These are phyloP conservation scores for Amphipoea lucens DNA, from an alignment of 2,888 invertebrate species.

Conservation along the genomic window DNA sequence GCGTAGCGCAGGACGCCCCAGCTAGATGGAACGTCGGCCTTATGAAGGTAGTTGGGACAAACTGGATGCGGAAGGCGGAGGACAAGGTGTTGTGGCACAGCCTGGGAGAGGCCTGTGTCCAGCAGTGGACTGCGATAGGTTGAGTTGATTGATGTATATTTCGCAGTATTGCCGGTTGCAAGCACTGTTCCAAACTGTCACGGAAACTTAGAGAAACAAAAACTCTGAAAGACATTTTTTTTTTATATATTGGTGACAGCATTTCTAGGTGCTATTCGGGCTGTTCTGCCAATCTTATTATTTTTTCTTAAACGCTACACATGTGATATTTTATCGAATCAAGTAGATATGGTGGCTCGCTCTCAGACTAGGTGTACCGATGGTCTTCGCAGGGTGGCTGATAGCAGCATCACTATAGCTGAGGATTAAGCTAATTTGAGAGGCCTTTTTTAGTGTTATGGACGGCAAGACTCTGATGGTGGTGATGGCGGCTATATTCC, in stretches of 20 bases:
- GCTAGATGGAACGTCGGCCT: neutral
- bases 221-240: neutral
- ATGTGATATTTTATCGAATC: neutral
- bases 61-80: neutral
- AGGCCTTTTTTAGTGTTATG: neutral
- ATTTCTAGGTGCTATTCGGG: neutral
- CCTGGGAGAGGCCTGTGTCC: neutral
- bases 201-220: no score
- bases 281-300: neutral
- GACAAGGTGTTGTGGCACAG: neutral
- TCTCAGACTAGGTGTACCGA: neutral
- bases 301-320: neutral
- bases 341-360: neutral
- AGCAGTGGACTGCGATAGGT: neutral
- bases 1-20: neutral
- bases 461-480: neutral
- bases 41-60: neutral
- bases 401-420: neutral
- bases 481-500: neutral
- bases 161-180: neutral
- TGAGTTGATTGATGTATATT: neutral
- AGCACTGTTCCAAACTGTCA: no score
- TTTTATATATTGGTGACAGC: neutral
- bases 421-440: neutral
- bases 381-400: neutral